Conservation (phyloP, 1,140 invertebrate genomes). For the Tetramorium parvispinum region DNA sequence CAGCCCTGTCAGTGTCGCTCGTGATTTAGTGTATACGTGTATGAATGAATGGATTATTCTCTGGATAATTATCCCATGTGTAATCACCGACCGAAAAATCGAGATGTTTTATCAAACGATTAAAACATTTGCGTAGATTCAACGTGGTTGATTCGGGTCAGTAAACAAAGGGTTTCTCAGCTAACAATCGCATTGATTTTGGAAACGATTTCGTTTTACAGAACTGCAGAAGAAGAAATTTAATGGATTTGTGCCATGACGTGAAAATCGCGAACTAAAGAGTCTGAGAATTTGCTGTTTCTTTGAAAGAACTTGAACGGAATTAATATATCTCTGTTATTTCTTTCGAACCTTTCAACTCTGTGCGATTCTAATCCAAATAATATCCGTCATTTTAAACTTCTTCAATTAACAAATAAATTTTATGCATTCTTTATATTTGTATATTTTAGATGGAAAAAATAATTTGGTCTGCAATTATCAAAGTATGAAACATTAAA, state of each 20-base stretch:
- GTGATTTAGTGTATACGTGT: conserved; percentile 47
- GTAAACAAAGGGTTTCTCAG: conserved; percentile 69
- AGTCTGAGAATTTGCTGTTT: neutral
- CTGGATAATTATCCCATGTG: conserved; percentile 25
- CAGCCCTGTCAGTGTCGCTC: conserved; percentile 6
- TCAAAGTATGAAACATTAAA: neutral
- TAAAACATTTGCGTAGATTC: neutral
- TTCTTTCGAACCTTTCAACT: neutral
- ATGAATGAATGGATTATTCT: conserved; percentile 24
- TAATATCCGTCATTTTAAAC: neutral
- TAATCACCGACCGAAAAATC: conserved; percentile 19
- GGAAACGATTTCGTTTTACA: neutral
- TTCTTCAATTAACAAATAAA: neutral
- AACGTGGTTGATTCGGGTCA: conserved; percentile 16
- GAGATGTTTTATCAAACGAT: neutral
- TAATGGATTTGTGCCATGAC: neutral
- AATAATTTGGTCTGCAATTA: neutral
- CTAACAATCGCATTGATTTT: conserved; percentile 4
- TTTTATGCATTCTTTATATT: neutral
- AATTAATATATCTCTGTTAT: neutral
- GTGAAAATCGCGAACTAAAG: neutral
- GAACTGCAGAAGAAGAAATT: neutral
- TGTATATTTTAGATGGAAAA: neutral
- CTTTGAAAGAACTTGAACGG: neutral
- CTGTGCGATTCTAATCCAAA: neutral